Conservation (phyloP, 2,888 invertebrate species). For the Eupithecia inturbata region DNA sequence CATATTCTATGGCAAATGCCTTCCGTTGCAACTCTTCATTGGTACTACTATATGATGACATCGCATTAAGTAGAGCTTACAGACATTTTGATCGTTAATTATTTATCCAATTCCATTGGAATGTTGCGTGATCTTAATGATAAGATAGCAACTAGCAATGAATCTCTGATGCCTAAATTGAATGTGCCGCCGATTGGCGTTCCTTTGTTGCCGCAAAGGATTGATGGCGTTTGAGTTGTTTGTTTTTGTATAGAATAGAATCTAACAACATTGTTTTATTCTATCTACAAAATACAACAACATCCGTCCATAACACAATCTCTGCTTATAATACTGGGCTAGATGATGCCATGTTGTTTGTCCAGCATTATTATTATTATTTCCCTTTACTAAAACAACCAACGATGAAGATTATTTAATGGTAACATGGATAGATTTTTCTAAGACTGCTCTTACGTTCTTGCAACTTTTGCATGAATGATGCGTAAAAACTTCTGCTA, state of each 20-base stretch:
- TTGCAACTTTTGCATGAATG: no score
- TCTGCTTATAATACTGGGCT: no score
- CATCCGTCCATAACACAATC: no score
- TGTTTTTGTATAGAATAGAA: slow-evolving; percentile 13
- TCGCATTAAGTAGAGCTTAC: no score
- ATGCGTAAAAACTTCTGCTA: background rate
- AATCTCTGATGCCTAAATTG: slow-evolving; percentile 61
- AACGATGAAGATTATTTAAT: background rate
- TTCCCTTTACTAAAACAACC: background rate
- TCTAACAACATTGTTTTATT: background rate
- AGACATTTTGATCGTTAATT: background rate
- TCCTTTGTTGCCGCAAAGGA: slow-evolving; percentile 32
- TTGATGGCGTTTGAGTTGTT: slow-evolving; percentile 27
- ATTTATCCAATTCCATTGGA: background rate
- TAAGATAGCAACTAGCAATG: slow-evolving; percentile 66
- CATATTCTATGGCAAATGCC: no score
- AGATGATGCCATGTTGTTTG: no score
- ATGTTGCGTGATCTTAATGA: slow-evolving; percentile 49
- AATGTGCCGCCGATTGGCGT: slow-evolving; percentile 45
- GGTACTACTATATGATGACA: no score
- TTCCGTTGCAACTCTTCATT: no score
- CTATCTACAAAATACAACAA: background rate
- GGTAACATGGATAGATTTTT: background rate
- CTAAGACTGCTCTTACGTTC: background rate
- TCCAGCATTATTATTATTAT: no score